These are phyloP conservation scores for Enteromius afrohamiltoni DNA, from an alignment of 2,797 vertebrate species.

Conservation along the genomic window DNA sequence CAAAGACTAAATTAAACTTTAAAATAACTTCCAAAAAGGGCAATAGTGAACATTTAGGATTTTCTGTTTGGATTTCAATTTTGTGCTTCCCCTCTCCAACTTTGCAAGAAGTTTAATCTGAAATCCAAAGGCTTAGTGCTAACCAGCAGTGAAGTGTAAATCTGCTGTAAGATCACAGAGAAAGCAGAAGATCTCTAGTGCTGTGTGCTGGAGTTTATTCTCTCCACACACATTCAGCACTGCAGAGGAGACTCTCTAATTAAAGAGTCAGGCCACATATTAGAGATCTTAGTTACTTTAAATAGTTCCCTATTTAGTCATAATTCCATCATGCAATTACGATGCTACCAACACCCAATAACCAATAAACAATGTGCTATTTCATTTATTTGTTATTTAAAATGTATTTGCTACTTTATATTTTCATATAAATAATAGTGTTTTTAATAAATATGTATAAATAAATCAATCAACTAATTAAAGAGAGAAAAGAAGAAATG, in stretches of 20 bases:
- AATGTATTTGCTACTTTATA: too few relatives aligned
- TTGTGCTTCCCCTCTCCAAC: constrained; percentile 14
- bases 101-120: constrained; percentile 15
- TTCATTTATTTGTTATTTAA: not conserved
- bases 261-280: not conserved
- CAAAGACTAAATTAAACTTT: not conserved
- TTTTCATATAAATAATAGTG: too few relatives aligned
- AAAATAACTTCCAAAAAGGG: not conserved
- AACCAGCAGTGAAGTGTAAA: constrained; percentile 20
- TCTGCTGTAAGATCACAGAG: constrained; percentile 18
- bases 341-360: not conserved
- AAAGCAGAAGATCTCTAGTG: not conserved
- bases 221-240: not conserved
- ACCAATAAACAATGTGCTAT: not conserved
- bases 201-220: not conserved
- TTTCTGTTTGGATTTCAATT: constrained; percentile 14
- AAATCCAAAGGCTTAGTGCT: constrained; percentile 18
- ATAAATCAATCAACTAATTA: not conserved
- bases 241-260: constrained; percentile 5
- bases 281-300: not conserved
- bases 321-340: not conserved
- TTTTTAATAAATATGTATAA: not conserved
- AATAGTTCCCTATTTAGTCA: not conserved
- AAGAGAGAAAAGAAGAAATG: not conserved
- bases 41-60: not conserved